Evolutionary conservation across 1,140 invertebrate species (phyloP).

Genomic region (Arctopsyche grandis): DNA sequence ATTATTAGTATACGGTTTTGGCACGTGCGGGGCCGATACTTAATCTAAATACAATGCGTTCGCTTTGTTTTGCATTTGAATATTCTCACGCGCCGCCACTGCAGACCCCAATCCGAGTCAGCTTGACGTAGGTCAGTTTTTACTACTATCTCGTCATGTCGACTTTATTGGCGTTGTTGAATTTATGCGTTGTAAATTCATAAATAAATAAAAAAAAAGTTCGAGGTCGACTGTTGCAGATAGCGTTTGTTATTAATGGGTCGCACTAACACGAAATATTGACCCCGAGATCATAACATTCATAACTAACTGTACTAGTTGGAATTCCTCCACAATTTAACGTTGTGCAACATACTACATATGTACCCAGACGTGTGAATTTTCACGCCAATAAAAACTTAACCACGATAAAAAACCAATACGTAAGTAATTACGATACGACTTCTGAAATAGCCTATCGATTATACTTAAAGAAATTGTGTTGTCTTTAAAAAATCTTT

Average conservation of each 20-base stretch:
- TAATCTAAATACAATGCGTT: slow-evolving; percentile 13
- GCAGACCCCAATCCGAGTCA: slow-evolving; percentile 13
- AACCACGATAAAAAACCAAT: no score
- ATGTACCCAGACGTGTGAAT: no score
- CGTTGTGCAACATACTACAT: no score
- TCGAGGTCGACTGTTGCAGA: neutral
- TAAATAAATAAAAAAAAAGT: slow-evolving; percentile 4
- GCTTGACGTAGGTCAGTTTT: slow-evolving; percentile 53
- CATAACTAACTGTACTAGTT: no score
- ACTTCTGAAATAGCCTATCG: no score
- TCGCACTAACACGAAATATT: neutral
- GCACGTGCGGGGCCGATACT: neutral
- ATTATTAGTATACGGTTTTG: neutral
- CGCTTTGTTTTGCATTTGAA: slow-evolving; percentile 25
- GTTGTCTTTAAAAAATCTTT: no score
- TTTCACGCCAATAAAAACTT: no score
- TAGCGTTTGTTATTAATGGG: slow-evolving; percentile 10
- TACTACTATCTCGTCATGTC: slow-evolving; percentile 50
- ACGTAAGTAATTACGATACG: no score
- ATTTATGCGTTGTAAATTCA: slow-evolving; percentile 46
- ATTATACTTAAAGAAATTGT: no score
- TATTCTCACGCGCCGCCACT: slow-evolving; percentile 26
- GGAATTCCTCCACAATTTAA: no score
- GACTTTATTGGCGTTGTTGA: slow-evolving; percentile 47
- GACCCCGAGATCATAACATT: no score